Conservation (phyloP, 2,888 invertebrate species). For the Conistra vaccinii region DNA sequence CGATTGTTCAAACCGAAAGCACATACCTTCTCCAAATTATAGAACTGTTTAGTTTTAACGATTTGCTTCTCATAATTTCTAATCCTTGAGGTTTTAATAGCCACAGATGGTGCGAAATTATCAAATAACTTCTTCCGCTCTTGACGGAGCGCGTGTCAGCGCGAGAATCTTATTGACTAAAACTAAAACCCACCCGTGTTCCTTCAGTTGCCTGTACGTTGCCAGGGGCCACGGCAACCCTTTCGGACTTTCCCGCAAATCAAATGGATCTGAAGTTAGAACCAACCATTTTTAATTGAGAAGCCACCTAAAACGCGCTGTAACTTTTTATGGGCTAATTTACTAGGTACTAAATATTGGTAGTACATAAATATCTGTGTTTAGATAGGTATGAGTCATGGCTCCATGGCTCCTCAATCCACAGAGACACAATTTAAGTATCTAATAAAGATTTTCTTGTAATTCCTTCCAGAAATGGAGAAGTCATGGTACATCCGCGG, state of each 20-base stretch:
- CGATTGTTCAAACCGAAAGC: not conserved
- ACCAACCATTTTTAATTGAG: not conserved
- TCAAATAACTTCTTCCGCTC: no score
- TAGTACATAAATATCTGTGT: not conserved
- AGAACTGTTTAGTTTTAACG: not conserved
- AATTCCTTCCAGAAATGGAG: slow-evolving; percentile 73
- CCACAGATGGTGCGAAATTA: not conserved
- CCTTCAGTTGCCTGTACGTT: no score
- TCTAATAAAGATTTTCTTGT: not conserved
- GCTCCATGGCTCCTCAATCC: not conserved
- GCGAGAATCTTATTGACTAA: no score
- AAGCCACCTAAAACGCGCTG: not conserved
- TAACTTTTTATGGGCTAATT: not conserved
- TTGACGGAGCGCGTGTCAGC: no score
- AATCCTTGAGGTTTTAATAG: not conserved
- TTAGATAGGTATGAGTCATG: not conserved
- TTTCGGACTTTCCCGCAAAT: no score
- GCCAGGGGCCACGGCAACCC: no score
- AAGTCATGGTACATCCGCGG: slow-evolving; percentile 79
- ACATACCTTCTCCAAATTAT: not conserved
- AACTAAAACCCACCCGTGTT: no score
- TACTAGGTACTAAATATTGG: not conserved
- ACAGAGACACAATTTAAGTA: not conserved
- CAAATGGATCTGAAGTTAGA: not conserved
- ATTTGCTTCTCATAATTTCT: not conserved